Percentiles rank a stretch among this genome's conserved stretches.
These are phyloP conservation scores for Enteromius viviparus DNA, from an alignment of 2,797 vertebrate species.

Conservation along the genomic window DNA sequence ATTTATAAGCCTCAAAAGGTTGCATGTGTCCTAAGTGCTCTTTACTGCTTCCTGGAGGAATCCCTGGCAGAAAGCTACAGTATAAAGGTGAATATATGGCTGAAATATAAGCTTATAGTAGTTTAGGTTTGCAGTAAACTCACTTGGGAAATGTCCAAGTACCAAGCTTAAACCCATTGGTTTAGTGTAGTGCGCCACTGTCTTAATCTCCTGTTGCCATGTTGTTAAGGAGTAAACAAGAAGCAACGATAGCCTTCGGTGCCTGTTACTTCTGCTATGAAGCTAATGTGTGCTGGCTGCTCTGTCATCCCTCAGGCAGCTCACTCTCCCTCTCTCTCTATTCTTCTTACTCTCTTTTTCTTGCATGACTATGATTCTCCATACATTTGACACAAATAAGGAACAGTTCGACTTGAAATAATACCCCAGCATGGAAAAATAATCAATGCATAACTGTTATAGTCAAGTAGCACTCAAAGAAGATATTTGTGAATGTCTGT, in stretches of 20 bases:
- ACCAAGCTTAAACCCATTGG: slow-evolving; percentile 8
- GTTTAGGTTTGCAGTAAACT: neutral
- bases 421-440: neutral
- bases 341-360: slow-evolving; percentile 23
- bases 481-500: neutral
- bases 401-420: neutral
- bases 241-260: slow-evolving; percentile 37
- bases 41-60: slow-evolving; percentile 18
- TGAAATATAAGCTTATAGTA: neutral
- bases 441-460: neutral
- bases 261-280: slow-evolving; percentile 43
- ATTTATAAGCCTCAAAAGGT: slow-evolving; percentile 32
- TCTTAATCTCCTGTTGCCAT: slow-evolving; percentile 45
- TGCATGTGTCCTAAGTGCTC: neutral
- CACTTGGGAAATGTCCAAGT: slow-evolving; percentile 26
- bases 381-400: slow-evolving; percentile 7
- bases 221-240: slow-evolving; percentile 46
- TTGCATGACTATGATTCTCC: neutral
- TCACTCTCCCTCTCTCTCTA: slow-evolving; percentile 31
- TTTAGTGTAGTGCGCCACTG: slow-evolving; percentile 15
- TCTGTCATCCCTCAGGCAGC: slow-evolving; percentile 46
- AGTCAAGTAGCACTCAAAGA: neutral
- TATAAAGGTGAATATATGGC: neutral
- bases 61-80: slow-evolving; percentile 21
- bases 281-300: slow-evolving; percentile 53